Conservation (phyloP, 2,797 vertebrate species). For the Aratinga solstitialis region DNA sequence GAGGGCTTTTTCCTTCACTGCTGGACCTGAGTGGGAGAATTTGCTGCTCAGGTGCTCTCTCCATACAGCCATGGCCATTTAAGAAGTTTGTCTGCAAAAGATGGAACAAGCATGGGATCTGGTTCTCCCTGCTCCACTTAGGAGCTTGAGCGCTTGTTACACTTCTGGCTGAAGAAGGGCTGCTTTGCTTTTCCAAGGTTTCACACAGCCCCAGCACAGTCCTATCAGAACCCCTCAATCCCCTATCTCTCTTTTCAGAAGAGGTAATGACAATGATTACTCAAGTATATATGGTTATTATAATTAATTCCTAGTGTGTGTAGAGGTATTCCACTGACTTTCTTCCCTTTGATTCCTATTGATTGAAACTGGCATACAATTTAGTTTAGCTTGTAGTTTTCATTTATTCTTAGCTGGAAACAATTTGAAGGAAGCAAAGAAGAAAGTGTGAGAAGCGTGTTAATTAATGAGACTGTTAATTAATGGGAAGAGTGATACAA, state of each 20-base stretch:
- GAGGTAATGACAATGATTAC: not conserved
- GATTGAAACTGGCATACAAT: not conserved
- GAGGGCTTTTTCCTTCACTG: not conserved
- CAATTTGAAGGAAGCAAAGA: not conserved
- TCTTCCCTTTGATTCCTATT: not conserved
- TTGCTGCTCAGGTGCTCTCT: not conserved
- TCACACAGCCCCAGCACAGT: not conserved
- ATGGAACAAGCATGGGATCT: not conserved
- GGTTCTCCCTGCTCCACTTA: not conserved
- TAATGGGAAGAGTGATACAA: not conserved
- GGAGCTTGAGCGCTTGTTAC: not conserved
- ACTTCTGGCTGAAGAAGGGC: not conserved
- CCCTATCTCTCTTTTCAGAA: not conserved
- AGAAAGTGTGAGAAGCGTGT: not conserved
- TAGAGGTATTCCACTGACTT: not conserved
- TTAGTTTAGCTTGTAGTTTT: not conserved
- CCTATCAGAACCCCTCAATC: not conserved
- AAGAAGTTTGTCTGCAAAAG: not conserved
- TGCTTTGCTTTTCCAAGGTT: not conserved
- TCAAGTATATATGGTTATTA: not conserved
- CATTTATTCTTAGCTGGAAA: slow-evolving; percentile 2
- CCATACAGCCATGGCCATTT: not conserved
- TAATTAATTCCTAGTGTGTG: not conserved
- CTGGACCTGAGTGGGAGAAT: not conserved
- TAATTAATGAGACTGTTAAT: not conserved